Conservation (phyloP, 2,113 vertebrate genomes). For the Otolemur garnettii region DNA sequence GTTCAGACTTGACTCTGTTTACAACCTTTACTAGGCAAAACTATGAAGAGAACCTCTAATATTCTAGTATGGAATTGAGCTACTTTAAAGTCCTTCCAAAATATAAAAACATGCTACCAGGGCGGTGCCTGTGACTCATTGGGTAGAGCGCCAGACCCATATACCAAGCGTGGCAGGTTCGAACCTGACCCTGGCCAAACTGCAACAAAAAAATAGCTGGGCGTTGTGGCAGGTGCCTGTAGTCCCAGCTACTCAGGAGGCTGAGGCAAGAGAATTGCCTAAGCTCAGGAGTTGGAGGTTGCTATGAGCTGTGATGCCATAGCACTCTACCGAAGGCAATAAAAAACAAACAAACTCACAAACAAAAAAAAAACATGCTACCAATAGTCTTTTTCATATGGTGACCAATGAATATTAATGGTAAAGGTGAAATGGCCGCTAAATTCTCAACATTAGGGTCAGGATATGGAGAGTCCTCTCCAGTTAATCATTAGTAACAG, state of each 20-base stretch:
- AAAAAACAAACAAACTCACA: no score
- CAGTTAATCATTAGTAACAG: conserved; percentile 31
- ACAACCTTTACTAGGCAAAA: not conserved
- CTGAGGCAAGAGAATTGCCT: no score
- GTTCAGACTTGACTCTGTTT: not conserved
- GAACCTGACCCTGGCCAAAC: no score
- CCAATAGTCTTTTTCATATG: not conserved
- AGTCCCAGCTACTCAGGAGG: no score
- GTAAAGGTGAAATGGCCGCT: conserved; percentile 25
- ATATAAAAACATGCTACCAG: not conserved
- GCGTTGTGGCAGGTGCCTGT: no score
- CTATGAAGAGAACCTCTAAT: not conserved
- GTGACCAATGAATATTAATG: not conserved
- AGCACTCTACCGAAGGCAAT: no score
- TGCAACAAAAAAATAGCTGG: no score
- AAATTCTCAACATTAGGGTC: not conserved
- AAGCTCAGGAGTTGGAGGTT: no score
- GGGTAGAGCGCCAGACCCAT: no score
- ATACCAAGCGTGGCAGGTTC: no score
- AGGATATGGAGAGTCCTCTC: conserved; percentile 1
- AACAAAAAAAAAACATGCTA: not conserved
- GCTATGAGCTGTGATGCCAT: no score
- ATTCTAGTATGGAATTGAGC: not conserved
- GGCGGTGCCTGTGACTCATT: no score
- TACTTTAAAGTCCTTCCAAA: conserved; percentile 23